Conservation (phyloP, 2,888 invertebrate species). For the Agrilus mali region DNA sequence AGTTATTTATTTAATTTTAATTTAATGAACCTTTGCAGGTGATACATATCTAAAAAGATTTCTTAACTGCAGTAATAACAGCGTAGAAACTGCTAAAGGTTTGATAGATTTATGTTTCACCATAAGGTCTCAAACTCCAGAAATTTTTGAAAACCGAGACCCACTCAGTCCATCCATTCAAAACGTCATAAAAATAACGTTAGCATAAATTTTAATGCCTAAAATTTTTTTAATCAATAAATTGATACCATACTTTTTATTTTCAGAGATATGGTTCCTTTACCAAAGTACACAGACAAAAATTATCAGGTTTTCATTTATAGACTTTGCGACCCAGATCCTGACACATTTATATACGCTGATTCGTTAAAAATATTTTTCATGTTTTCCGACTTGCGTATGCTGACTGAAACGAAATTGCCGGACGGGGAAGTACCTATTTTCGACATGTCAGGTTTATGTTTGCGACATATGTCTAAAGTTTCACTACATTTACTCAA, state of each 20-base stretch:
- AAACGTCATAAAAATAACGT: constrained; percentile 44
- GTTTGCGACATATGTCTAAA: constrained; percentile 50
- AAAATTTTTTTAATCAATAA: no score
- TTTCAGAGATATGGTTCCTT: constrained; percentile 51
- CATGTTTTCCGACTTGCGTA: constrained; percentile 57
- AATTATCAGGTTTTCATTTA: constrained; percentile 57
- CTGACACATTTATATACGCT: constrained; percentile 52
- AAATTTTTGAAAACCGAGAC: constrained; percentile 47
- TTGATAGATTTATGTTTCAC: constrained; percentile 38
- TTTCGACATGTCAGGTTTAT: constrained; percentile 54
- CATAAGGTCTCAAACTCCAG: constrained; percentile 44
- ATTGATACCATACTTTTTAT: no score
- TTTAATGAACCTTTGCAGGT: constrained; percentile 34
- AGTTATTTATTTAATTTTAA: background rate
- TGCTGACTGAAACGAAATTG: constrained; percentile 42
- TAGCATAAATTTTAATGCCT: constrained; percentile 20
- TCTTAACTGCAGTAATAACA: constrained; percentile 40
- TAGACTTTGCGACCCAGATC: constrained; percentile 46
- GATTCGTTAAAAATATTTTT: constrained; percentile 58
- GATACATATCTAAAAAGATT: constrained; percentile 44
- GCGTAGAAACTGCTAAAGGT: constrained; percentile 44
- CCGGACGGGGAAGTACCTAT: constrained; percentile 58
- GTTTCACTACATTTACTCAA: constrained; percentile 48
- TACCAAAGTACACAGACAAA: constrained; percentile 52
- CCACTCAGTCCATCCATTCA: constrained; percentile 40